Conservation (phyloP, 1,140 invertebrate genomes). For the Orchesella cincta region DNA sequence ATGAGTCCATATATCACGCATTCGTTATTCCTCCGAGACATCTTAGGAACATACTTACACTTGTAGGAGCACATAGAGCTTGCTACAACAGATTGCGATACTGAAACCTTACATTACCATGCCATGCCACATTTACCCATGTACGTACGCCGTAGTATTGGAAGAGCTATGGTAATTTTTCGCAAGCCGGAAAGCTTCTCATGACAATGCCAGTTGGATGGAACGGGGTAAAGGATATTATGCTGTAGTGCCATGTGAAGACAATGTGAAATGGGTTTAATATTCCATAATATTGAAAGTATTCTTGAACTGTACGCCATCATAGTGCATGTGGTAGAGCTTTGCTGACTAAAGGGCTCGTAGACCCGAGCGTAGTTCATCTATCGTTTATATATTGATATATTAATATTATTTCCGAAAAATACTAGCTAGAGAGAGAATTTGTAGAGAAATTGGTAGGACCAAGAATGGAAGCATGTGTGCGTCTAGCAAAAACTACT, state of each 20-base stretch:
- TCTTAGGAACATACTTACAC: not conserved
- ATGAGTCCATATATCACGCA: not conserved
- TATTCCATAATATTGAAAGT: too few species aligned
- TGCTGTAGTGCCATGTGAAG: too few species aligned
- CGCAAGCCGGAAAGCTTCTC: not conserved
- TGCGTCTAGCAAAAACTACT: not conserved
- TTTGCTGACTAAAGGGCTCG: too few species aligned
- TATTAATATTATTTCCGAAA: too few species aligned
- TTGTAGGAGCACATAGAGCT: not conserved
- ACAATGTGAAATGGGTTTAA: too few species aligned
- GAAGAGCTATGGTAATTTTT: not conserved
- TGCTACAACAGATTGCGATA: not conserved
- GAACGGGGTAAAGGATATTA: not conserved
- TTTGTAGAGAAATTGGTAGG: too few species aligned
- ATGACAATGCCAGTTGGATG: not conserved
- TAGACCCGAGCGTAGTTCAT: too few species aligned
- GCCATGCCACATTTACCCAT: too few species aligned
- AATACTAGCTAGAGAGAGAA: too few species aligned
- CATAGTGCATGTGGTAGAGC: too few species aligned
- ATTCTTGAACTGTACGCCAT: too few species aligned
- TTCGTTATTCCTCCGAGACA: not conserved
- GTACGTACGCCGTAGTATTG: not conserved
- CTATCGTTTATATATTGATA: too few species aligned
- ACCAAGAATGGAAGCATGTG: not conserved
- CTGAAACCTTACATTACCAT: not conserved